Evolutionary conservation across 2,113 vertebrate species (phyloP).

Genomic region (Indri indri): DNA sequence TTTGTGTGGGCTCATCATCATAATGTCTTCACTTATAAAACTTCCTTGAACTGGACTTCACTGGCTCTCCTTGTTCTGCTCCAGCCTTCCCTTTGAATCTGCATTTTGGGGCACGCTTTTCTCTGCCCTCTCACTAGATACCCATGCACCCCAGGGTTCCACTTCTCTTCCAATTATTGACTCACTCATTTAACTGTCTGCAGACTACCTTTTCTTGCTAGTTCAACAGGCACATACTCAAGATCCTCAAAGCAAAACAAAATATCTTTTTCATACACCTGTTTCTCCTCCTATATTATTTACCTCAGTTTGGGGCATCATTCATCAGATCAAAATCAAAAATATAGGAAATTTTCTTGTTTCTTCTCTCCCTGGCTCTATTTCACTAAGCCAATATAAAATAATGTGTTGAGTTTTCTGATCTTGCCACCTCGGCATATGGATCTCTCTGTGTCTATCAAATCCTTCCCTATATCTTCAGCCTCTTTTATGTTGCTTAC

Average conservation of each 20-base stretch:
- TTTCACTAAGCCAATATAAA: neutral
- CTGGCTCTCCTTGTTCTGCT: neutral
- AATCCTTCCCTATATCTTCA: neutral
- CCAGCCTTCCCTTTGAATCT: fast-evolving
- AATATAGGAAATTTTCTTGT: fast-evolving
- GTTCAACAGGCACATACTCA: neutral
- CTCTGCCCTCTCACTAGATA: fast-evolving
- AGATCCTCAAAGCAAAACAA: no score
- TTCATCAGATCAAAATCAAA: neutral
- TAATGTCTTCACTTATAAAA: neutral
- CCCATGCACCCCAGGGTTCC: fast-evolving
- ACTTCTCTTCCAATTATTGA: neutral
- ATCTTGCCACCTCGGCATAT: fast-evolving
- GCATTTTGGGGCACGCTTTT: neutral
- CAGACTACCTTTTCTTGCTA: neutral
- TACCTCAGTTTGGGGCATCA: neutral
- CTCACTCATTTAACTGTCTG: neutral
- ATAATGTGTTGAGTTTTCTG: neutral
- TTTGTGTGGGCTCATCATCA: neutral
- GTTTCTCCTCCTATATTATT: neutral
- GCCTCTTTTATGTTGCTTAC: neutral
- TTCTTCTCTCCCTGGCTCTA: neutral
- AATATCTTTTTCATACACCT: neutral
- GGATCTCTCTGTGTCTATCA: no score
- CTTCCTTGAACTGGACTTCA: no score